Conservation (phyloP, 2,888 invertebrate genomes). For the Atherix ibis region DNA sequence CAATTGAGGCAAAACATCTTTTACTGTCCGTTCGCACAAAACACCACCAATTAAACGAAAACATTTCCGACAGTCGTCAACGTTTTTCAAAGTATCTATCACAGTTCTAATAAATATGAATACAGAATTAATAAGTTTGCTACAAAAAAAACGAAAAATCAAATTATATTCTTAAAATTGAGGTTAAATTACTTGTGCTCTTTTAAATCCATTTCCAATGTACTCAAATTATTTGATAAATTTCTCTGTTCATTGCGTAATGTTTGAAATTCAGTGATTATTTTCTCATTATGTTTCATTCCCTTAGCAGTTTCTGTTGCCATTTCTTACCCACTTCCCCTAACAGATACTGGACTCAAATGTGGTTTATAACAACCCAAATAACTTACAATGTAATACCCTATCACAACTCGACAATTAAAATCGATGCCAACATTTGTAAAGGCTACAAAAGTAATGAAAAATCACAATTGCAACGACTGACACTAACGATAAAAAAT, state of each 20-base stretch:
- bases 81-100: constrained; percentile 76
- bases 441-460: too few relatives aligned
- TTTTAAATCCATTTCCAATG: constrained; percentile 85
- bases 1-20: constrained; percentile 76
- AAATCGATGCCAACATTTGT: too few relatives aligned
- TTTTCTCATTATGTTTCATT: constrained; percentile 48
- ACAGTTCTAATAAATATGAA: constrained; percentile 56
- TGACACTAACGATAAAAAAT: too few relatives aligned
- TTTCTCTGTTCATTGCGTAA: constrained; percentile 76
- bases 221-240: constrained; percentile 74
- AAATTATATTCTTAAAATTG: constrained; percentile 1
- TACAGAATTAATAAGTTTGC: not conserved
- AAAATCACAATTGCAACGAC: too few relatives aligned
- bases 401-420: too few relatives aligned
- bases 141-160: not conserved
- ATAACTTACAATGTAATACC: too few relatives aligned
- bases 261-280: constrained; percentile 73
- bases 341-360: constrained; percentile 6
- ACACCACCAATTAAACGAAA: constrained; percentile 90
- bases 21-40: constrained; percentile 80
- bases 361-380: too few relatives aligned
- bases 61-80: constrained; percentile 73
- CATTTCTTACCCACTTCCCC: constrained; percentile 17
- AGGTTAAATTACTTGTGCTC: constrained; percentile 70
- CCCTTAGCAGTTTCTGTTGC: constrained; percentile 25